Percentiles rank a stretch among this genome's conserved stretches.
Conservation (phyloP, 1,140 invertebrate genomes). For the Bombus huntii region DNA sequence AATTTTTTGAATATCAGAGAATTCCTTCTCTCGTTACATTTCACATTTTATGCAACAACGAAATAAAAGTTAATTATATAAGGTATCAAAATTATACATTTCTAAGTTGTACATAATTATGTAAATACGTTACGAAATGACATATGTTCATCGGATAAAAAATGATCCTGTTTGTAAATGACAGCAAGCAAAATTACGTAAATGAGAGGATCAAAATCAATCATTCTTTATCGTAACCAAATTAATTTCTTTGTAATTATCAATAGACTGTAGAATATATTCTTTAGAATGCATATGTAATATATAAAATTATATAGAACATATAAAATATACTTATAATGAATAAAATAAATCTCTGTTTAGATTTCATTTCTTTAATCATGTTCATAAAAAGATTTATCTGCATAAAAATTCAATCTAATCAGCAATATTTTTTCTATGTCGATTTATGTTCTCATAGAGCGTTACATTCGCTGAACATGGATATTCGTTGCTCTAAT, state of each 20-base stretch:
- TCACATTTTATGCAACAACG: background rate
- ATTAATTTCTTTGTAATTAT: background rate
- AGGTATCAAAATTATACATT: too few relatives aligned
- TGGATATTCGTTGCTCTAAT: background rate
- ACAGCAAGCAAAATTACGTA: background rate
- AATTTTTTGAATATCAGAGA: background rate
- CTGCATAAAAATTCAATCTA: too few relatives aligned
- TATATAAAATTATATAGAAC: too few relatives aligned
- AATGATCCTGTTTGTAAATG: background rate
- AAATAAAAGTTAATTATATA: background rate
- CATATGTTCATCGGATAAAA: too few relatives aligned
- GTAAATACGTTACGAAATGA: conserved; percentile 22
- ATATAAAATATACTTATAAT: too few relatives aligned
- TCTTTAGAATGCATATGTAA: background rate
- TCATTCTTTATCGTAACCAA: background rate
- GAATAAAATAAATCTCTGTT: too few relatives aligned
- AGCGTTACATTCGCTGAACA: background rate
- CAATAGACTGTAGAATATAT: background rate
- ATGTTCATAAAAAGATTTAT: too few relatives aligned
- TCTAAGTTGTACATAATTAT: conserved; percentile 4
- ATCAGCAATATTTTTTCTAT: too few relatives aligned
- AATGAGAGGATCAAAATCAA: background rate
- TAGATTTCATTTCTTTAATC: too few relatives aligned
- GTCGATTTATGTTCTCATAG: too few relatives aligned
- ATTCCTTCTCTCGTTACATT: background rate